Evolutionary conservation across 2,888 invertebrate species (phyloP).

Genomic region (Abrostola tripartita): DNA sequence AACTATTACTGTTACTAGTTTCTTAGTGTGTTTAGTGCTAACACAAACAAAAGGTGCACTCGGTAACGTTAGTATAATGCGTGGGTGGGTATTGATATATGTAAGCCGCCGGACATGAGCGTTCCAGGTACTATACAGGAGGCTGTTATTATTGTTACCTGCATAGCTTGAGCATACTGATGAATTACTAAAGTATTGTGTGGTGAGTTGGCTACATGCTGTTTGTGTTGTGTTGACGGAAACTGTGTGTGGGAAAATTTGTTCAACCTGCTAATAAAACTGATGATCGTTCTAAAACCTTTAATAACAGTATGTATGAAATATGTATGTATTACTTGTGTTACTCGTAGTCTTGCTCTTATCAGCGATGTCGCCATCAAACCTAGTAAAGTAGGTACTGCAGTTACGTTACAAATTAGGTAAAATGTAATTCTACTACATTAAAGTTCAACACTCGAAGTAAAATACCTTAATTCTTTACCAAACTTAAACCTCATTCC

Average conservation of each 20-base stretch:
- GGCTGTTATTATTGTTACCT: not conserved
- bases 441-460: conserved; percentile 20
- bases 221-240: not conserved
- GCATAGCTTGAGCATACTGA: not conserved
- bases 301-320: too few relatives aligned
- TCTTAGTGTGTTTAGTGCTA: conserved; percentile 7
- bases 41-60: conserved; percentile 51
- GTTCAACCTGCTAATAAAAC: too few relatives aligned
- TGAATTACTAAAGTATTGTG: not conserved
- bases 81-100: conserved; percentile 48
- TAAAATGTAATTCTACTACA: conserved; percentile 1
- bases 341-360: too few relatives aligned
- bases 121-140: conserved; percentile 11
- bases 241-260: not conserved
- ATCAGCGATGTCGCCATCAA: too few relatives aligned
- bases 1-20: conserved; percentile 3
- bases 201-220: not conserved
- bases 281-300: too few relatives aligned
- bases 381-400: too few relatives aligned
- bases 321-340: too few relatives aligned
- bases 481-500: conserved; percentile 34
- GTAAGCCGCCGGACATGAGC: conserved; percentile 17
- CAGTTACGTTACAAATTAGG: too few relatives aligned
- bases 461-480: conserved; percentile 21
- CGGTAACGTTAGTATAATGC: conserved; percentile 50